Conservation (phyloP, 2,888 invertebrate species). For the Cheilosia urbana region DNA sequence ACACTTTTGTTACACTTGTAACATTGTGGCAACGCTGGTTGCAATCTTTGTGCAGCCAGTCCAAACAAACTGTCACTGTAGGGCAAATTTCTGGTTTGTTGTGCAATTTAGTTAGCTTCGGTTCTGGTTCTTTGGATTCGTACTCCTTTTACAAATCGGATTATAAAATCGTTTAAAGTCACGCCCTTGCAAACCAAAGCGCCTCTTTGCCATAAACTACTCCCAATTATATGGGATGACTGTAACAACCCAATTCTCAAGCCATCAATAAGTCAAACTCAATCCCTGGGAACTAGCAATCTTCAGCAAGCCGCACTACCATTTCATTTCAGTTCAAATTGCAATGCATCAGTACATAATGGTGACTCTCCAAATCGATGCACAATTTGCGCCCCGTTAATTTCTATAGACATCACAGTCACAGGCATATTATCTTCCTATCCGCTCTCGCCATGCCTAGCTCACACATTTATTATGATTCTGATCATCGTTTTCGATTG, state of each 20-base stretch:
- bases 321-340: slow-evolving; percentile 41
- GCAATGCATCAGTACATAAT: background rate
- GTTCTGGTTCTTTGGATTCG: no score
- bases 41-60: no score
- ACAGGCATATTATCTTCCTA: no score
- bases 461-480: slow-evolving; percentile 65
- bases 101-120: no score
- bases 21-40: no score
- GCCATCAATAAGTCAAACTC: slow-evolving; percentile 6
- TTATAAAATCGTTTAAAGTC: background rate
- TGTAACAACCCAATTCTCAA: slow-evolving; percentile 53
- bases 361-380: slow-evolving; percentile 36
- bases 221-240: background rate
- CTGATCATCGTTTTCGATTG: slow-evolving; percentile 56
- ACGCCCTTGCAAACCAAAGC: background rate
- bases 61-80: no score
- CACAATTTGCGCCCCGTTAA: slow-evolving; percentile 50
- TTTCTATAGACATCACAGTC: slow-evolving; percentile 25
- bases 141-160: background rate
- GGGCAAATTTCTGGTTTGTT: no score
- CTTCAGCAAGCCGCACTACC: slow-evolving; percentile 23
- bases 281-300: slow-evolving; percentile 26
- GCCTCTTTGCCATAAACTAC: background rate
- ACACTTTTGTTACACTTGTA: no score
- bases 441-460: background rate